Base-by-base conservation (phyloP, 2,888 invertebrate species). In the Poecilobothrus nobilitatus region DNA sequence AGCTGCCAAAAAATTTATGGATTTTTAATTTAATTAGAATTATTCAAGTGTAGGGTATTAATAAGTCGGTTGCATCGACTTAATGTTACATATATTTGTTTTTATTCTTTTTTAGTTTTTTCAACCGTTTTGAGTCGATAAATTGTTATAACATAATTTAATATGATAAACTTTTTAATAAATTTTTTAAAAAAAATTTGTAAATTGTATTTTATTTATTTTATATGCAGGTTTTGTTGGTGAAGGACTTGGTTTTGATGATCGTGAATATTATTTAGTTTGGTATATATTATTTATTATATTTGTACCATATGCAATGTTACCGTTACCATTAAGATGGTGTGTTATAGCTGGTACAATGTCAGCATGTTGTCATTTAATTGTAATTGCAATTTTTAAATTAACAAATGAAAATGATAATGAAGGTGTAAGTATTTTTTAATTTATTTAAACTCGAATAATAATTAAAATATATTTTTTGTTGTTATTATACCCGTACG, bases 211-310 rank as follows among this genome's bases (percentile, higher is more conserved):
- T 37, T 37, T 37, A 37, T 37, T 4, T 37, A 2, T 37, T 37
- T 10, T 37, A 37, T 37, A 74, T 77, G 65, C 81, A 91, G 92
- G 91, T 75, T 87, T 92, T 75, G 85, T 90, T 73, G 90, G 90
- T 0, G 84, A 87, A 74, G 90, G 90, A 68, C 84, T 92, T 63
- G 91, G 92, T 21, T 91, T 92, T 79, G 85, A 88, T 67, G 84
- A 86, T 41, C 87, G 89, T n/a, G 89, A 91, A 78, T 88, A 91
- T 78, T 88, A 91, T 78, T 85, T 92, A 73, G 92, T 95, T 68
- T 97, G 96, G 97, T 95, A 97, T 83, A 89, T 95, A 78, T 86
- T 95, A 73, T 95, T 96, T 83, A 92, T 94, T 71, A 90, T 95
- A 73, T 97, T 96, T 80, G 92, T 95, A 68, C 93, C 95, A 0